Evolutionary conservation across 2,888 invertebrate species (phyloP).

Genomic region (Amphipyra tragopoginis): DNA sequence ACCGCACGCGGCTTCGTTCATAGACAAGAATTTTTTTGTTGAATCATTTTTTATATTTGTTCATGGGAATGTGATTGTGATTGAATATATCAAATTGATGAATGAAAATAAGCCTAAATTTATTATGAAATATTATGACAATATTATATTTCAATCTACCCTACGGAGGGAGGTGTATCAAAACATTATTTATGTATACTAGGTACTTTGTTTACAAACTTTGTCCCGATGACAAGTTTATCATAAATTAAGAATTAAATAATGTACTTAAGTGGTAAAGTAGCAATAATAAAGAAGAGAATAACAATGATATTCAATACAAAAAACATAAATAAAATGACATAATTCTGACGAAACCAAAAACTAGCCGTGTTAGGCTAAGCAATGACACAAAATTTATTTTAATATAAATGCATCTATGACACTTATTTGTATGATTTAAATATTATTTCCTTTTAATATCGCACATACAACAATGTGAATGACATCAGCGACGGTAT

Average conservation of each 20-base stretch:
- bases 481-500: constrained; percentile 35
- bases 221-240: too few species aligned
- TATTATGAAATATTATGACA: neutral
- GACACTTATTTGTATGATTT: constrained; percentile 6
- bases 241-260: too few species aligned
- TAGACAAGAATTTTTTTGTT: constrained; percentile 29
- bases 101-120: constrained; percentile 16
- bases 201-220: constrained; percentile 19
- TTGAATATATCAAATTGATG: neutral
- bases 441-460: constrained; percentile 22
- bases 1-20: neutral
- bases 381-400: neutral
- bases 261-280: too few species aligned
- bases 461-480: constrained; percentile 16
- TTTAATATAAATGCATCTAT: constrained; percentile 1
- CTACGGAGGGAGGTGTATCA: neutral
- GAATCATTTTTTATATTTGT: constrained; percentile 13
- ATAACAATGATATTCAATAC: too few species aligned
- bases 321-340: too few species aligned
- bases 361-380: too few species aligned
- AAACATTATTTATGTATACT: neutral
- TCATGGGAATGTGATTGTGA: constrained; percentile 3
- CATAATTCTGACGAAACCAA: too few species aligned
- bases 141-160: neutral
- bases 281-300: too few species aligned